Evolutionary conservation across 2,113 vertebrate genomes (phyloP).

Genomic region (Genyomyrus donnyi): DNA sequence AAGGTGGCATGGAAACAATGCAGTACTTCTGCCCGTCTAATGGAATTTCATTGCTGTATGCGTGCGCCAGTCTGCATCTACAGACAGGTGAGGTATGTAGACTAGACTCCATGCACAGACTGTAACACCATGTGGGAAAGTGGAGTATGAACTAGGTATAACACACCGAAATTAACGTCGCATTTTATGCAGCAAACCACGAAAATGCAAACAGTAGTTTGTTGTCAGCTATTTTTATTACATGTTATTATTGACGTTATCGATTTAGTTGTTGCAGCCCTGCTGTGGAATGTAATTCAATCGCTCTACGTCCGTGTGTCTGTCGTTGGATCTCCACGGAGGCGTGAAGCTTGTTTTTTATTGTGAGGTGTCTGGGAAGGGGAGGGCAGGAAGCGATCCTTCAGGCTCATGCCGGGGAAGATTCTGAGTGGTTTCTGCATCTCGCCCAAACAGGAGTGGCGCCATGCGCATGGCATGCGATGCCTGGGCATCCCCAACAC

Average conservation of each 20-base stretch:
- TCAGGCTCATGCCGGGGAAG: neutral
- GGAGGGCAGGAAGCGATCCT: neutral
- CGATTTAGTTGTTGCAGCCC: neutral
- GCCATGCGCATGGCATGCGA: constrained; percentile 93
- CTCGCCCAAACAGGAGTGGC: constrained; percentile 74
- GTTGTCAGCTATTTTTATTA: neutral
- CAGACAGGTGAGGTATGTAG: neutral
- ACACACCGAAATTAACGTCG: neutral
- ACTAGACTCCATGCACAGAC: neutral
- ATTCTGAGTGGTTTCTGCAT: neutral
- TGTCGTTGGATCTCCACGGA: neutral
- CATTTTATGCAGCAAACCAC: neutral
- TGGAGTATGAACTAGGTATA: neutral
- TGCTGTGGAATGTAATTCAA: neutral
- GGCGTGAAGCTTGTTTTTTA: neutral
- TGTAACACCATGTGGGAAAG: too few relatives aligned
- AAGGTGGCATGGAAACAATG: too few relatives aligned
- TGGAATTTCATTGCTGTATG: neutral
- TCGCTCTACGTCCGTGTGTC: neutral
- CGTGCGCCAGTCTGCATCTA: neutral
- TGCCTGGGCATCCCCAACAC: constrained; percentile 97
- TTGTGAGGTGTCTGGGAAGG: neutral
- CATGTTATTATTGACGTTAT: neutral
- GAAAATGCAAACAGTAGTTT: neutral
- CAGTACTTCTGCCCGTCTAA: neutral